Evolutionary conservation across 2,797 vertebrate genomes (phyloP).

Genomic region (Centropyge bicolor): DNA sequence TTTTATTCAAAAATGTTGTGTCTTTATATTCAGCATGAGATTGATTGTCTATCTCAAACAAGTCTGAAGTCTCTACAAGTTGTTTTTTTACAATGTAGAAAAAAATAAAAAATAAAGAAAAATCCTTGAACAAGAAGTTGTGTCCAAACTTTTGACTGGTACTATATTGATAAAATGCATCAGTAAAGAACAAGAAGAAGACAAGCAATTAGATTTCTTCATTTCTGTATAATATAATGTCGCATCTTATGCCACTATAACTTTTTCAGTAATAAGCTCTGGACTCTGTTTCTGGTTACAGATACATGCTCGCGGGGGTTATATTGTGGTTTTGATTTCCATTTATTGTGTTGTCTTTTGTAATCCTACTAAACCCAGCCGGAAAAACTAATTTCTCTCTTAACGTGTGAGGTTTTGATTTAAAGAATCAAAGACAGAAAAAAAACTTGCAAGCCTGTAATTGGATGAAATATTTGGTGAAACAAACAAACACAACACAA

Average conservation of each 20-base stretch:
- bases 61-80: neutral
- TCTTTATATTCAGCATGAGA: neutral
- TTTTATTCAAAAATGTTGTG: neutral
- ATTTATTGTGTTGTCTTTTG: constrained; percentile 11
- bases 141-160: too few relatives aligned
- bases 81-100: neutral
- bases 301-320: neutral
- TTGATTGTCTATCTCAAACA: neutral
- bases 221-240: neutral
- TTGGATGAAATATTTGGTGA: constrained; percentile 52
- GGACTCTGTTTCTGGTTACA: neutral
- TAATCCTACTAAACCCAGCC: constrained; percentile 10
- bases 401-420: constrained; percentile 43
- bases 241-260: neutral
- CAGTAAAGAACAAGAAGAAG: neutral
- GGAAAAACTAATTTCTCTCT: constrained; percentile 45
- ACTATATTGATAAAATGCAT: neutral
- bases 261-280: neutral
- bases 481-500: constrained; percentile 38
- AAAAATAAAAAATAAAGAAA: too few relatives aligned
- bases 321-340: constrained; percentile 6
- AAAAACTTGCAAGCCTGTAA: constrained; percentile 36
- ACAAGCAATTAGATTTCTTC: neutral
- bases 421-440: constrained; percentile 38
- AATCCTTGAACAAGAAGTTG: too few relatives aligned